A percentile compares a stretch with the other conserved stretches of the same genome.
Evolutionary conservation across 2,797 vertebrate species (phyloP).

Genomic region (Eptatretus atami): DNA sequence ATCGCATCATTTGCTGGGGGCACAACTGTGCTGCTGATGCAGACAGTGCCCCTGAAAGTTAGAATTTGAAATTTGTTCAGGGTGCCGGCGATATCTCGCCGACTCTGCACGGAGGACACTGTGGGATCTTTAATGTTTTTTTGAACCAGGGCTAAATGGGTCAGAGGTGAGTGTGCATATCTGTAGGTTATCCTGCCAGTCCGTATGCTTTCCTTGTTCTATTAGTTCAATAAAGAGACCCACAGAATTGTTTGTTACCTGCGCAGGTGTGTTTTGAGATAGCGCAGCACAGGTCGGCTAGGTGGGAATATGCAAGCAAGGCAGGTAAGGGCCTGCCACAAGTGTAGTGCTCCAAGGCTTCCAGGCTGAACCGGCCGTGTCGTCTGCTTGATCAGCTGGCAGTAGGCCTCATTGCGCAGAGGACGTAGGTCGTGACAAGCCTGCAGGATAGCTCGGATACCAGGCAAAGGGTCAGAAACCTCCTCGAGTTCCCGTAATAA

Average conservation of each 20-base stretch:
- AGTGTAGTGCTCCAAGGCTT: constrained; percentile 32
- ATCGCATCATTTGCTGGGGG: not conserved
- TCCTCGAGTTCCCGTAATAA: constrained; percentile 65
- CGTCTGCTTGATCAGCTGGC: constrained; percentile 71
- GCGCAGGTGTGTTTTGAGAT: constrained; percentile 60
- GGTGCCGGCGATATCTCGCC: not conserved
- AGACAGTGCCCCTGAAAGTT: not conserved
- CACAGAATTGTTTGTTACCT: constrained; percentile 14
- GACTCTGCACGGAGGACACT: no score
- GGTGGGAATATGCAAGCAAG: constrained; percentile 69
- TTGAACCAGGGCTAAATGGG: not conserved
- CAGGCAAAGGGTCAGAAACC: constrained; percentile 45
- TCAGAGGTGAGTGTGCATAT: not conserved
- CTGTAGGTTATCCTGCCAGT: not conserved
- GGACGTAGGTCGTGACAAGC: constrained; percentile 52
- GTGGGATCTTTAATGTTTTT: no score
- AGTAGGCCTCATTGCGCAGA: constrained; percentile 54
- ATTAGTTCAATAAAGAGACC: not conserved
- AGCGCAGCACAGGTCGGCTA: constrained; percentile 45
- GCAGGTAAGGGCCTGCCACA: constrained; percentile 62
- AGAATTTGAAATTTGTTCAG: not conserved
- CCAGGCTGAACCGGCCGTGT: constrained; percentile 54
- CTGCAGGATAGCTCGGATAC: constrained; percentile 64
- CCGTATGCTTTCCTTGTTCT: not conserved
- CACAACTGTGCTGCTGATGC: not conserved